phyloP scores from a whole-genome alignment of 1,140 invertebrate genomes.

The Caenorhabditis latens region DNA sequence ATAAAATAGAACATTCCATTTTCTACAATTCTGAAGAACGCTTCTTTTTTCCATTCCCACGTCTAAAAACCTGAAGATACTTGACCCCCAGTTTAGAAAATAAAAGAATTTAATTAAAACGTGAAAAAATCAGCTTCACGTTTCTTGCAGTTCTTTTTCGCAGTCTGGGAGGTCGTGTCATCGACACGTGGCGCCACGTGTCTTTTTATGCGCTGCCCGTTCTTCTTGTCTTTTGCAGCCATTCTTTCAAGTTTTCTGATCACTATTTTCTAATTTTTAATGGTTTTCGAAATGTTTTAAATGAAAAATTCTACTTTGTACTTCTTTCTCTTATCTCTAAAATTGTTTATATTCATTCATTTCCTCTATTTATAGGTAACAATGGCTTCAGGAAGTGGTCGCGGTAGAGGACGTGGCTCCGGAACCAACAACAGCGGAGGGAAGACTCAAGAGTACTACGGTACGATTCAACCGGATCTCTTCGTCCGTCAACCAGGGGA shows the following conservation, averaged over 20 bases:
- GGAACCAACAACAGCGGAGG: background rate
- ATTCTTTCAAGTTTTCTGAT: background rate
- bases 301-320: no score
- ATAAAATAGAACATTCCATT: no score
- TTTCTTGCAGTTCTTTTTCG: no score
- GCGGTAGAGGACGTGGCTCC: slow-evolving; percentile 16
- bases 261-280: background rate
- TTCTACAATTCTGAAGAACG: no score
- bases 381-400: slow-evolving; percentile 31
- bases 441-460: background rate
- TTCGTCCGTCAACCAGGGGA: slow-evolving; percentile 30
- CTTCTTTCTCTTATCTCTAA: no score
- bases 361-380: slow-evolving; percentile 11
- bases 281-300: no score
- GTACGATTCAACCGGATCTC: slow-evolving; percentile 42
- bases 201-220: background rate
- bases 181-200: background rate
- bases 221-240: background rate
- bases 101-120: no score
- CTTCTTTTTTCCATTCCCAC: no score
- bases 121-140: no score
- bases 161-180: no score
- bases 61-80: no score
- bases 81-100: no score
- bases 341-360: background rate